Evolutionary conservation across 2,113 vertebrate genomes (phyloP).

Genomic region (Pelecanus crispus): DNA sequence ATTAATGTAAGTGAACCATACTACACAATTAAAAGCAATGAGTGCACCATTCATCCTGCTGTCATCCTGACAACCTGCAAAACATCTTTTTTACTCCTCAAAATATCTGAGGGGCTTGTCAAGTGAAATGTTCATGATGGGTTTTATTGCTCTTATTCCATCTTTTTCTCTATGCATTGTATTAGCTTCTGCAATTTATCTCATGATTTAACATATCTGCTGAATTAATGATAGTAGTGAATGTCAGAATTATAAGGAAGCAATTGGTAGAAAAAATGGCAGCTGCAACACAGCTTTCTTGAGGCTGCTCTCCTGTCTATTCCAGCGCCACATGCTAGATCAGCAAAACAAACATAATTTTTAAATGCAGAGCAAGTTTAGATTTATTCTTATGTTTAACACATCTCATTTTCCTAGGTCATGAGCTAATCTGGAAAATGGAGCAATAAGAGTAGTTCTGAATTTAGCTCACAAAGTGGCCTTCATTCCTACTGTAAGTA

Average conservation of each 20-base stretch:
- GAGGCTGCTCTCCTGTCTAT: not conserved
- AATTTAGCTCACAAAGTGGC: not conserved
- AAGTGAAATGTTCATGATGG: not conserved
- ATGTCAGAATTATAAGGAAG: not conserved
- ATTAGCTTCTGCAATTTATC: not conserved
- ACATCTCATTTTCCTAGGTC: not conserved
- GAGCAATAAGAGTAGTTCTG: not conserved
- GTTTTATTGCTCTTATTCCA: not conserved
- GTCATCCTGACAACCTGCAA: not conserved
- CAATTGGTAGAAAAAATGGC: not conserved
- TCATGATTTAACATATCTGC: not conserved
- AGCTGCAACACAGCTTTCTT: not conserved
- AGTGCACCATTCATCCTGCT: not conserved
- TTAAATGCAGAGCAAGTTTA: not conserved
- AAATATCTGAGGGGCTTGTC: not conserved
- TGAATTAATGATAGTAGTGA: not conserved
- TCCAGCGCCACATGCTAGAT: not conserved
- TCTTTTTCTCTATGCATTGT: not conserved
- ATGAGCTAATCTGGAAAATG: constrained; percentile 14
- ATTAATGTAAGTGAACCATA: not conserved
- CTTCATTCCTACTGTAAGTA: not conserved
- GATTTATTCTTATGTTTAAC: not conserved
- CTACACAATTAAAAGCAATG: not conserved
- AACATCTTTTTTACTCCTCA: not conserved
- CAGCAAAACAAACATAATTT: not conserved